These are phyloP conservation scores for Oeneis ivallda DNA, from an alignment of 2,888 invertebrate genomes.

Conservation along the genomic window DNA sequence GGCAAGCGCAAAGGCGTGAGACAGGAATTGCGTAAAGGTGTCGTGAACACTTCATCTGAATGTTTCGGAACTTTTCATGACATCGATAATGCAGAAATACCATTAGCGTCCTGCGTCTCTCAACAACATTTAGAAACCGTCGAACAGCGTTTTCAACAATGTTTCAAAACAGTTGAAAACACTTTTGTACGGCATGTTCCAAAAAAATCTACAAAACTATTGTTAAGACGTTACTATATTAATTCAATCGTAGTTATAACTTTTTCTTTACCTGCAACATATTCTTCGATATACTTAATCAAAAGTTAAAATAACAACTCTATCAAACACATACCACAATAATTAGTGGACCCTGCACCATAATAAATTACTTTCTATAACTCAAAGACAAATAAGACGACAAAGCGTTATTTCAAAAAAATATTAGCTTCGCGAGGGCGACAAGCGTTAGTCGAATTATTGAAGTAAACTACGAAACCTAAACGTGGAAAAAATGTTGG, in stretches of 20 bases:
- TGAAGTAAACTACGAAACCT: constrained; percentile 77
- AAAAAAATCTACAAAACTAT: no score
- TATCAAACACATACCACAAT: not conserved
- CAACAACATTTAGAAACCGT: constrained; percentile 54
- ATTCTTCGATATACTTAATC: not conserved
- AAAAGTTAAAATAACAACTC: not conserved
- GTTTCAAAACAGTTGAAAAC: constrained; percentile 58
- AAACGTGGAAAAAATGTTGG: constrained; percentile 82
- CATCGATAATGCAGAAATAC: constrained; percentile 71
- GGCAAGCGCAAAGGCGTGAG: constrained; percentile 71
- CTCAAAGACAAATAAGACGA: constrained; percentile 4
- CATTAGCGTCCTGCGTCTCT: constrained; percentile 66
- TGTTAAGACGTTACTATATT: no score
- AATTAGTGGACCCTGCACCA: not conserved
- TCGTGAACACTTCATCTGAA: constrained; percentile 70
- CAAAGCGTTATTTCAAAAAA: constrained; percentile 37
- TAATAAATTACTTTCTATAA: constrained; percentile 7
- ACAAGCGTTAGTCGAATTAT: constrained; percentile 71
- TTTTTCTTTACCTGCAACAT: not conserved
- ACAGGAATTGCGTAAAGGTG: constrained; percentile 78
- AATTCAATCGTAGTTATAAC: no score
- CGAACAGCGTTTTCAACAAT: constrained; percentile 51
- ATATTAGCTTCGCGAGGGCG: constrained; percentile 50
- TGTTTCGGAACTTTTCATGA: constrained; percentile 64
- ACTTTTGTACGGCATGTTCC: constrained; percentile 26